Evolutionary conservation across 1,140 invertebrate species (phyloP), one percentile per base, ranked within the genome.

Genomic region (Drosophila eugracilis): DNA sequence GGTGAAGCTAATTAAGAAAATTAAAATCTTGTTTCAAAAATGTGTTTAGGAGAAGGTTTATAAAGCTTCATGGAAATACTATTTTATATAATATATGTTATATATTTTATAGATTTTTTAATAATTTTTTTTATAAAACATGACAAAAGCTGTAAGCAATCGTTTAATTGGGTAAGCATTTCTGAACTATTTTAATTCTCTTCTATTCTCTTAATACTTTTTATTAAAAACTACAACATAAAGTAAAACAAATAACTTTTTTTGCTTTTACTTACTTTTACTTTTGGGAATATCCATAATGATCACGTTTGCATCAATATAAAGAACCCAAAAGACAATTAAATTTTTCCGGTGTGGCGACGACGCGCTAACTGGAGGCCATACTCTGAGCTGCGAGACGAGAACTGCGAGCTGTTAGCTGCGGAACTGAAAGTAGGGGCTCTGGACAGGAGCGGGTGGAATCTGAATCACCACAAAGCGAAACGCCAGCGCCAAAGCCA

Each of bases 381-480:
- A 66, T 72, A 69, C 75, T 71, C 14, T n/a, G 45, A 42, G 52
- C 70, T 52, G 44, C 10, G 45, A 47, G 26, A 17, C 36, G 14
- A 17, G 36, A 37, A 9, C 21, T 4, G n/a, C n/a, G n/a, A n/a
- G n/a, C 75, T 71, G n/a, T n/a, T 41, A 42, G 52, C 70, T 52
- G 44, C 10, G 45, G 39, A 19, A 17, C 36, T n/a, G 14, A 17
- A 15, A 37, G 6, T 15, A 2, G 26, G 2, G 41, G 17, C 26
- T 47, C 14, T n/a, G 55, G 45, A 54, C 6, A 22, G 54, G 52
- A 41, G 54, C 58, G 48, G 52, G 45, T 49, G 48, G 47, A 74
- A 83, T 77, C 81, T 65, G 44, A 62, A 63, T 77, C 55, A 83
- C 53, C 73, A 75, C 83, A 81, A 81, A 81, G 83, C 67, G 48